Conservation (phyloP, 2,113 vertebrate genomes). For the Anguilla japonica region DNA sequence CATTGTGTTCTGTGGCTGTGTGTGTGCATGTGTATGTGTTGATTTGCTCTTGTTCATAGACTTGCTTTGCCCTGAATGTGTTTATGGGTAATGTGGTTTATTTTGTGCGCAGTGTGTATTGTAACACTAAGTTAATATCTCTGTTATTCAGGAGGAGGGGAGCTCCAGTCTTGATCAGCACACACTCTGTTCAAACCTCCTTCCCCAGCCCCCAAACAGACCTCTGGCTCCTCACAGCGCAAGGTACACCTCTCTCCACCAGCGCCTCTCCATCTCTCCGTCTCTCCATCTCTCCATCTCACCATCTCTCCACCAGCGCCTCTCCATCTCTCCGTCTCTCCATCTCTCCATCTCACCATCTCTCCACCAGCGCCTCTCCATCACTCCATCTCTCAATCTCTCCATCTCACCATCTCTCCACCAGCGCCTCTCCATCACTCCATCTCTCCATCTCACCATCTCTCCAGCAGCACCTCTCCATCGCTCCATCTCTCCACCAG, state of each 20-base stretch:
- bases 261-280: background rate
- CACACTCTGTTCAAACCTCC: constrained; percentile 76
- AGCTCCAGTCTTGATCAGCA: constrained; percentile 70
- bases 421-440: too few species aligned
- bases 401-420: too few species aligned
- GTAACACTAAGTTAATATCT: constrained; percentile 35
- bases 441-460: too few species aligned
- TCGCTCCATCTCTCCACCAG: background rate
- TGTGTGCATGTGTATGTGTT: background rate
- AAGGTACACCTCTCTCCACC: constrained; percentile 63
- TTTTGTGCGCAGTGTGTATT: constrained; percentile 21
- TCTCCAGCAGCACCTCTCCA: too few species aligned
- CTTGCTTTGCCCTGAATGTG: background rate
- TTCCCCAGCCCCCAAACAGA: constrained; percentile 66
- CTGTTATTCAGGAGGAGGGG: constrained; percentile 58
- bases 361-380: background rate
- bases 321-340: constrained; percentile 7
- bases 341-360: background rate
- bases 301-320: background rate
- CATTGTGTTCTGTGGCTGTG: background rate
- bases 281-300: background rate
- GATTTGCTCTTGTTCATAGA: background rate
- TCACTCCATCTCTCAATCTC: background rate
- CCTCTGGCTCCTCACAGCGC: constrained; percentile 49
- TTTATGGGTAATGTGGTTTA: background rate